Evolutionary conservation across 2,888 invertebrate genomes (phyloP), one percentile per base, ranked within the genome.

Genomic region (Acanthosoma haemorrhoidale): DNA sequence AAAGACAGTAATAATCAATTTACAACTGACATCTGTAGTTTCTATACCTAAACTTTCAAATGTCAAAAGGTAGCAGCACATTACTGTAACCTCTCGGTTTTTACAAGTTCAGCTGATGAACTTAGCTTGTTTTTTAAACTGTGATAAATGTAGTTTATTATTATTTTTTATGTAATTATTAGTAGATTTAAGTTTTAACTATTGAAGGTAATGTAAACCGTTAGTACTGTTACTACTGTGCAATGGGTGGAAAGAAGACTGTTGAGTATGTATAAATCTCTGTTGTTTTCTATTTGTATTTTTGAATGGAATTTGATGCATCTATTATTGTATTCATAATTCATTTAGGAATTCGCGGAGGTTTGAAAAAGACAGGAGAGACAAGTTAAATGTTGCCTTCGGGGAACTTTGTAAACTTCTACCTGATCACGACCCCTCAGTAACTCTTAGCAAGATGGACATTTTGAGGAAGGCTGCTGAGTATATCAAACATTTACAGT

Each of bases 371-470:
- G 76, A 77, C 32, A 71, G 79, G 5, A 71, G 79, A 66, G 76
- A 78, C 51, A 74, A 77, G 43, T 74, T 79, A 15, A 79, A 79
- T 57, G 75, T 76, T 51, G 76, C 77, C 15, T 80, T 80, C 74
- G 76, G 76, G 59, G 77, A 79, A 66, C 75, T 80, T 64, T 77
- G 77, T 31, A 77, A 76, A 68, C 75, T 80, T 16, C 73, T 80
- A 18, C 80, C 80, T n/a, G 76, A 77, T 67, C 78, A 79, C 72
- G 79, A 79, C 73, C 76, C 77, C 2, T 73, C 76, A 3, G 63
- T 74, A 2, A 71, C 74, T 5, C 67, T 75, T 2, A 76, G 75
- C 60, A 79, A 78, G 73, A 72, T 77, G n/a, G 77, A 77, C 41
- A 77, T 78, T 25, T 72, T 79, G 8, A 75, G 74, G 51, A 76